Base-by-base conservation (phyloP, 2,113 vertebrate genomes). In the Stigmatopora argus region DNA sequence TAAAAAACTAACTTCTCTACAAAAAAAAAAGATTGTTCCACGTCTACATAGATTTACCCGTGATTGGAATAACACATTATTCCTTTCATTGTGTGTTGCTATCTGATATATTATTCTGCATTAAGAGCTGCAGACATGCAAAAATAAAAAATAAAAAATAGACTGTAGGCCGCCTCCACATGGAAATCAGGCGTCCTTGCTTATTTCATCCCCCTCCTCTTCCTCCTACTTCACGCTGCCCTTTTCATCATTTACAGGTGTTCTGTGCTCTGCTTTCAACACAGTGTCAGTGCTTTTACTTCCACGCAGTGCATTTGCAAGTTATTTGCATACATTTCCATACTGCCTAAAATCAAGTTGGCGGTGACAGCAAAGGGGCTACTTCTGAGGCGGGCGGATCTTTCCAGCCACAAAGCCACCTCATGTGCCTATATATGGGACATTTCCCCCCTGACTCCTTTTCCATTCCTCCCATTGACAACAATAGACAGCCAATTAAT, bases 341-440 rank as follows among this genome's bases (percentile, higher is more conserved):
- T 85, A 71, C 82, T 78, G 83, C 23, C 38, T 41, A 15, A 64
- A 80, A 71, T 71, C 78, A 2, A 67, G 67, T 75, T 69, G 69
- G 57, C 59, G 70, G 57, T 76, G 82, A 81, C 78, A 81, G 75
- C 64, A 9, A 53, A 26, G 49, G 58, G 65, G 66, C 35, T 60
- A 41, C 44, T 73, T 71, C 45, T 34, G 17, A 73, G 70, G 77
- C 62, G 72, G 70, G 77, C 62, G 72, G 74, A 86, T 83, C 77
- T 78, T 46, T 57, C 19, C 45, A 59, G 35, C 67, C 65, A 78
- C 72, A 71, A 58, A 72, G 75, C 77, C 23, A 45, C 78, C 65
- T 74, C 75, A 74, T 51, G 68, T 73, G 71, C 19, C 80, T 88
- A 85, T 84, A 82, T 84, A 81, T 87, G 87, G 78, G 75, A 71